A percentile compares a stretch with the other conserved stretches of the same genome.
Evolutionary conservation across 2,888 invertebrate species (phyloP).

Genomic region (Aspidapion aeneum): DNA sequence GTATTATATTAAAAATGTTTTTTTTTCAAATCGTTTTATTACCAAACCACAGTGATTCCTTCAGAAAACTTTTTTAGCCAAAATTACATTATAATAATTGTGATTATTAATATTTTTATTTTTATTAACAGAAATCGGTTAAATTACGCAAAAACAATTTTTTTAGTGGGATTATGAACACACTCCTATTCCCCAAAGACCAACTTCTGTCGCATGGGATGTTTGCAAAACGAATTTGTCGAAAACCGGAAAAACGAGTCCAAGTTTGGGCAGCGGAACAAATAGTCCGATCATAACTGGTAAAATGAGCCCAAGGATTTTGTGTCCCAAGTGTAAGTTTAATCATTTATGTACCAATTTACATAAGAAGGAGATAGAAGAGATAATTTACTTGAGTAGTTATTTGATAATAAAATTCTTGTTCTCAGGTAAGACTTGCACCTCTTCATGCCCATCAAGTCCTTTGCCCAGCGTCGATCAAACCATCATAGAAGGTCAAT

Average conservation of each 20-base stretch:
- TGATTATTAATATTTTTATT: too few species aligned
- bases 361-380: too few species aligned
- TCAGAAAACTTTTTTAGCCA: too few species aligned
- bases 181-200: conserved; percentile 78
- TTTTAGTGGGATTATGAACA: conserved; percentile 89
- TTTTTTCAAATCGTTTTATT: too few species aligned
- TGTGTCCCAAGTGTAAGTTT: conserved; percentile 38
- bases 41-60: too few species aligned
- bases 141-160: too few species aligned
- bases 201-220: conserved; percentile 93
- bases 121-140: too few species aligned
- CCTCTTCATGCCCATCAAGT: conserved; percentile 46
- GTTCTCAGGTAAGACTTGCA: conserved; percentile 23
- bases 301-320: conserved; percentile 59
- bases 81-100: too few species aligned
- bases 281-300: conserved; percentile 58
- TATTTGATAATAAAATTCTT: conserved; percentile 1
- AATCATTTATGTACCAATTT: background rate
- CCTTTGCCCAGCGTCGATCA: conserved; percentile 48
- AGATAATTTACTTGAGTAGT: too few species aligned
- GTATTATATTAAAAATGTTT: too few species aligned
- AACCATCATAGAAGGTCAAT: conserved; percentile 43
- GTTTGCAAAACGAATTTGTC: conserved; percentile 75
- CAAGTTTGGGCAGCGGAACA: conserved; percentile 54
- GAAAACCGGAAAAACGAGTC: conserved; percentile 47